phyloP scores from a whole-genome alignment of 2,888 invertebrate species.

The Epirrhoe tristata region DNA sequence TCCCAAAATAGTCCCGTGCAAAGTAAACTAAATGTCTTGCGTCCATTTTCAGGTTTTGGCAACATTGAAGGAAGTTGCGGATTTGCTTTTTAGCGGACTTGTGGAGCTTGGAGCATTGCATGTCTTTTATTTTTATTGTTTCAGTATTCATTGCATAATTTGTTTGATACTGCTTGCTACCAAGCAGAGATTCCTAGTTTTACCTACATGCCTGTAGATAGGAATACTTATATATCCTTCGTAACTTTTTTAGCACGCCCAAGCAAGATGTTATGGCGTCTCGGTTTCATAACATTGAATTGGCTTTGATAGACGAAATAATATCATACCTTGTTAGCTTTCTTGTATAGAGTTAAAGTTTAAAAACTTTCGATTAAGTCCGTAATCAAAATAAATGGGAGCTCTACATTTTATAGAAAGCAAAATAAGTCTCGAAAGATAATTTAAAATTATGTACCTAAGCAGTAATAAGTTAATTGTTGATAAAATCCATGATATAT shows the following conservation, averaged over 20 bases:
- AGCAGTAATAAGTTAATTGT: no score
- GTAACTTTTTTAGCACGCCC: no score
- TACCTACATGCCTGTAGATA: no score
- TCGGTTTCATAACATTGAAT: background rate
- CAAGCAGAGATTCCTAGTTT: background rate
- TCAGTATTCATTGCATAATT: background rate
- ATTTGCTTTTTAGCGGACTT: constrained; percentile 18
- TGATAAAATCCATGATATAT: no score
- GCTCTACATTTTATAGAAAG: no score
- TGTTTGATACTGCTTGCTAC: background rate
- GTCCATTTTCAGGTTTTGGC: constrained; percentile 32
- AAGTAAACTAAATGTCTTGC: constrained; percentile 47
- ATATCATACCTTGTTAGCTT: background rate
- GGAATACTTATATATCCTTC: no score
- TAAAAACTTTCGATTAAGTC: background rate
- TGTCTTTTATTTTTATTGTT: background rate
- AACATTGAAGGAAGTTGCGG: constrained; percentile 14
- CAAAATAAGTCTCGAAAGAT: no score
- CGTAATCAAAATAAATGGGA: no score
- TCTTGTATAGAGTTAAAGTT: background rate
- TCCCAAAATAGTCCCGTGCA: constrained; percentile 71
- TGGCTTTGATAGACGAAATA: background rate
- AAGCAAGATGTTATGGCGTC: background rate
- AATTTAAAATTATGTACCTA: no score
- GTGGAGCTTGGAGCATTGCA: constrained; percentile 4